A percentile compares a stretch with the other conserved stretches of the same genome.
phyloP scores from a whole-genome alignment of 2,888 invertebrate genomes.

The Minunthozetes semirufus region DNA sequence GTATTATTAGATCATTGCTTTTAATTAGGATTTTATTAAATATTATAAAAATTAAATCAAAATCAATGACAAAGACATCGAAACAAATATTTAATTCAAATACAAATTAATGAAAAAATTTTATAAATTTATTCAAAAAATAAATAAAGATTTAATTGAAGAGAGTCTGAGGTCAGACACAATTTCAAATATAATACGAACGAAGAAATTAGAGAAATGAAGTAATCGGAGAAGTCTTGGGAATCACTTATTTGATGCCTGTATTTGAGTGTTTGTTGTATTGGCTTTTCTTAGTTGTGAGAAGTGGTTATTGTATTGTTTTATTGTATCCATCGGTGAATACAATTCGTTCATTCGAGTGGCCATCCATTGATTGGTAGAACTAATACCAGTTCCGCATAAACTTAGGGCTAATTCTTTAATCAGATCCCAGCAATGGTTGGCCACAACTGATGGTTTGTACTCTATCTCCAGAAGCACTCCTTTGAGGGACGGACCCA shows the following conservation, averaged over 20 bases:
- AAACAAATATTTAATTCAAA: background rate
- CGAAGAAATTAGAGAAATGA: no score
- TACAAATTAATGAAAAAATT: background rate
- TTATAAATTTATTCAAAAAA: no score
- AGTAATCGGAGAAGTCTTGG: background rate
- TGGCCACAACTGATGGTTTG: slow-evolving; percentile 77
- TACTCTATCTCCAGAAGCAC: slow-evolving; percentile 90
- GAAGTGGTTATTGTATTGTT: slow-evolving; percentile 90
- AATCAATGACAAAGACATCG: no score
- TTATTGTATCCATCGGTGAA: slow-evolving; percentile 82
- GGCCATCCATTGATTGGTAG: slow-evolving; percentile 60
- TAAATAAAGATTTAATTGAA: no score
- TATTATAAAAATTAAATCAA: no score
- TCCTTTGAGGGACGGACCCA: slow-evolving; percentile 88
- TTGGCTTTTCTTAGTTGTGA: slow-evolving; percentile 70
- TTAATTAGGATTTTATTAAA: no score
- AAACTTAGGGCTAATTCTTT: slow-evolving; percentile 86
- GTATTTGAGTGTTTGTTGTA: background rate
- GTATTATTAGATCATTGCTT: no score
- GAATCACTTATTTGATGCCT: background rate
- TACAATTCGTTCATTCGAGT: slow-evolving; percentile 69
- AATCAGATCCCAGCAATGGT: slow-evolving; percentile 82
- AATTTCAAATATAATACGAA: no score
- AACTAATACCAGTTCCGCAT: slow-evolving; percentile 61
- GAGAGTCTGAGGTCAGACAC: no score